phyloP scores from a whole-genome alignment of 1,140 invertebrate genomes.

The Anadara kagoshimensis region DNA sequence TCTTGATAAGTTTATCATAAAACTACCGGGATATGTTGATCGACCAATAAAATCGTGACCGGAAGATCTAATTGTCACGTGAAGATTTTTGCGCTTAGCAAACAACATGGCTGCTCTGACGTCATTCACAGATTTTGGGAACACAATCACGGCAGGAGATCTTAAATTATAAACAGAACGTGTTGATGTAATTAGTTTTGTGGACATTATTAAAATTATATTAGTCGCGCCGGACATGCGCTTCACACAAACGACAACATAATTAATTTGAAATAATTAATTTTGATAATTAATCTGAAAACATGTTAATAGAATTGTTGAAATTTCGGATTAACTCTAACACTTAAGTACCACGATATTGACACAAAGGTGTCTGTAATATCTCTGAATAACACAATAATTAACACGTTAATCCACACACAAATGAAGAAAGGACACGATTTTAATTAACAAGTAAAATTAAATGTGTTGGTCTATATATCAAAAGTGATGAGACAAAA shows the following conservation, averaged over 20 bases:
- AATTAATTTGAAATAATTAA: not conserved
- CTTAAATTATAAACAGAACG: no score
- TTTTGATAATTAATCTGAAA: not conserved
- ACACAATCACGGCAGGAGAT: conserved; percentile 11
- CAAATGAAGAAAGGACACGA: not conserved
- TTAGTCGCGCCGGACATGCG: not conserved
- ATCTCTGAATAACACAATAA: not conserved
- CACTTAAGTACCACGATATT: not conserved
- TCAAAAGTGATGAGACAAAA: conserved; percentile 32
- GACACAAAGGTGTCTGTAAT: no score
- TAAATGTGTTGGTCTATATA: conserved; percentile 21
- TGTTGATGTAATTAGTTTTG: no score
- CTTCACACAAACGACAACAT: not conserved
- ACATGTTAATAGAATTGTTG: not conserved
- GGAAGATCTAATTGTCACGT: conserved; percentile 43
- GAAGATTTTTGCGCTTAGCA: conserved; percentile 45
- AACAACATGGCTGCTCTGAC: conserved; percentile 42
- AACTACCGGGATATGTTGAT: conserved; percentile 39
- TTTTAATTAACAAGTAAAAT: conserved; percentile 27
- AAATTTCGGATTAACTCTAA: not conserved
- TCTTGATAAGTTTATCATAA: conserved; percentile 18
- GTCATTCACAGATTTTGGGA: conserved; percentile 13
- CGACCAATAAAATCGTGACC: conserved; percentile 52
- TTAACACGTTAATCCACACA: no score
- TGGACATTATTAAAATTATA: not conserved